Evolutionary conservation across 2,888 invertebrate species (phyloP).

Genomic region (Cancer borealis): DNA sequence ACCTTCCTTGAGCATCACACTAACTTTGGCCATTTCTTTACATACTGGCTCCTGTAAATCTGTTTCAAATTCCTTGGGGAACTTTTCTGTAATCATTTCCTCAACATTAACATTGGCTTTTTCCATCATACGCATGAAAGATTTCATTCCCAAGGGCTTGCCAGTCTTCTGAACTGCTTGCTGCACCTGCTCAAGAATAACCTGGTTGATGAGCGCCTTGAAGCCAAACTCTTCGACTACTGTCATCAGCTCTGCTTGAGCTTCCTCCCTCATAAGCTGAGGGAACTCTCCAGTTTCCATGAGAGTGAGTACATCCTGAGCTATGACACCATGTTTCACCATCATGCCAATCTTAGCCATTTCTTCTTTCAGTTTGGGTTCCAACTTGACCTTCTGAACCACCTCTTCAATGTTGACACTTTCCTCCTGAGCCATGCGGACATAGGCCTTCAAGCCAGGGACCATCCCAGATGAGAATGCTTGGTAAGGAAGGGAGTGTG

Average conservation of each 20-base stretch:
- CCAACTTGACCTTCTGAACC: constrained; percentile 65
- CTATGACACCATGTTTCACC: constrained; percentile 75
- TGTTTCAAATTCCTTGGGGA: constrained; percentile 73
- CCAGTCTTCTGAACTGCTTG: constrained; percentile 74
- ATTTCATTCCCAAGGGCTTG: constrained; percentile 71
- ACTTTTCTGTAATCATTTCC: constrained; percentile 71
- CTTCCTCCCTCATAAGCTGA: constrained; percentile 73
- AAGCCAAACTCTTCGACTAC: constrained; percentile 77
- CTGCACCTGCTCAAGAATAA: constrained; percentile 74
- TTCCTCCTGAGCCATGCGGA: constrained; percentile 75
- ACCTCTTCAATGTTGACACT: constrained; percentile 74
- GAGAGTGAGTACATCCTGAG: constrained; percentile 74
- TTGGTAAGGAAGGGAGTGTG: constrained; percentile 59
- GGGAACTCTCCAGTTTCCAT: constrained; percentile 77
- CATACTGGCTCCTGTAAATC: constrained; percentile 58
- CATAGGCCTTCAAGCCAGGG: constrained; percentile 75
- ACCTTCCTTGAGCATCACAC: constrained; percentile 76
- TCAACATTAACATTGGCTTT: constrained; percentile 74
- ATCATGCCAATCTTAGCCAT: constrained; percentile 74
- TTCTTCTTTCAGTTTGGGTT: constrained; percentile 74
- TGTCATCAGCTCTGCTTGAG: constrained; percentile 75
- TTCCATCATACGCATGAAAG: constrained; percentile 75
- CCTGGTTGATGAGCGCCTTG: constrained; percentile 72
- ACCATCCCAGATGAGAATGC: constrained; percentile 77
- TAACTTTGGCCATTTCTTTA: constrained; percentile 74